phyloP scores from a whole-genome alignment of 2,797 vertebrate genomes.

The Orientallactaga sibirica region DNA sequence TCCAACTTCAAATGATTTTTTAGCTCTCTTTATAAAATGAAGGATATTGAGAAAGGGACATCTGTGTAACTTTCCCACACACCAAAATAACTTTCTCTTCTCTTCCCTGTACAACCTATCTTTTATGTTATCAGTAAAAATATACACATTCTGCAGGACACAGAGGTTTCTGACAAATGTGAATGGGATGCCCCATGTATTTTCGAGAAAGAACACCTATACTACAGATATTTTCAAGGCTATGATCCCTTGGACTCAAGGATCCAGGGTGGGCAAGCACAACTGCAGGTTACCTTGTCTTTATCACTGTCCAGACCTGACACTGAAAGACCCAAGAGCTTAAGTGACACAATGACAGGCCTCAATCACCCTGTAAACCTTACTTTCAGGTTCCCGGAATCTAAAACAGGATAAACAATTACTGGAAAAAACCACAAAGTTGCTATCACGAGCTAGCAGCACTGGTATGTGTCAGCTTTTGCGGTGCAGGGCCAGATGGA shows the following conservation, averaged over 20 bases:
- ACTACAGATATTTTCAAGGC: neutral
- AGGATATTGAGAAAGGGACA: neutral
- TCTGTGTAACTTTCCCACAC: neutral
- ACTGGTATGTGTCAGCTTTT: too few relatives aligned
- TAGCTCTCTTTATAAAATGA: conserved; percentile 29
- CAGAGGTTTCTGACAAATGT: neutral
- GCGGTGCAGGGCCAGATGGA: too few relatives aligned
- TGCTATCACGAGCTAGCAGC: too few relatives aligned
- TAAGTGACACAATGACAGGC: too few relatives aligned
- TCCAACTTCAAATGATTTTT: neutral
- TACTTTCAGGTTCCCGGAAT: too few relatives aligned
- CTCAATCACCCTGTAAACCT: too few relatives aligned
- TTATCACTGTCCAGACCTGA: neutral
- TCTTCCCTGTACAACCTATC: neutral
- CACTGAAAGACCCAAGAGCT: too few relatives aligned
- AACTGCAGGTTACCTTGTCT: neutral
- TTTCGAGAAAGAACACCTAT: neutral
- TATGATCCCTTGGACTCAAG: neutral
- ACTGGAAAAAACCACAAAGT: too few relatives aligned
- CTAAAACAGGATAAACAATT: too few relatives aligned
- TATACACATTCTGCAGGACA: too few relatives aligned
- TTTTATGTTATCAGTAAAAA: neutral
- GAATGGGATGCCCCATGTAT: neutral
- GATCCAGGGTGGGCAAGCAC: neutral
- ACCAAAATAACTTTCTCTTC: neutral